Percentiles rank a stretch among this genome's conserved stretches.
These are phyloP conservation scores for Nerophis ophidion DNA, from an alignment of 2,113 vertebrate species.

Conservation along the genomic window DNA sequence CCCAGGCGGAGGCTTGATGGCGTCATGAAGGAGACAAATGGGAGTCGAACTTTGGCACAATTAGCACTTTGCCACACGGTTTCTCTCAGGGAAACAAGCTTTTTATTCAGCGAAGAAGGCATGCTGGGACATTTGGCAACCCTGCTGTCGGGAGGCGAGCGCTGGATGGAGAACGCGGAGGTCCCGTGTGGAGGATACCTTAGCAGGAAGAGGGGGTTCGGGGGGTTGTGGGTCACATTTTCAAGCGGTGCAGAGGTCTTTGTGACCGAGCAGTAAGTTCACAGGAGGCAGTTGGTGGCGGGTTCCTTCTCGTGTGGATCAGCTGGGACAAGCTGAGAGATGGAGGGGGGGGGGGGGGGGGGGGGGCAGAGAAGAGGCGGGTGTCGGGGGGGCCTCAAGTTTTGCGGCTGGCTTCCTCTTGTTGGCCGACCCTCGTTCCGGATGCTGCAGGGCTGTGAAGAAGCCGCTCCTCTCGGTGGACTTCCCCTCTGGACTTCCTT, in stretches of 20 bases:
- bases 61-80: constrained; percentile 60
- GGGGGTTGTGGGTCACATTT: constrained; percentile 27
- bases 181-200: too few species aligned
- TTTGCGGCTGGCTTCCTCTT: constrained; percentile 13
- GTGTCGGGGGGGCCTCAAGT: constrained; percentile 33
- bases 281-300: constrained; percentile 16
- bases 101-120: constrained; percentile 47
- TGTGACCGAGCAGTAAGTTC: constrained; percentile 8
- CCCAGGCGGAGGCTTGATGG: constrained; percentile 54
- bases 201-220: too few species aligned
- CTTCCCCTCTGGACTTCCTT: constrained; percentile 41
- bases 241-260: constrained; percentile 2
- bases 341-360: constrained; percentile 39
- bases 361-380: constrained; percentile 25
- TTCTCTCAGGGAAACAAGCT: constrained; percentile 36
- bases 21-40: constrained; percentile 48
- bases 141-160: too few species aligned
- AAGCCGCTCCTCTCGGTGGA: constrained; percentile 37
- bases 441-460: constrained; percentile 21
- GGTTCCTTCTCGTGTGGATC: constrained; percentile 16
- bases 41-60: constrained; percentile 52
- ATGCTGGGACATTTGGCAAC: constrained; percentile 20
- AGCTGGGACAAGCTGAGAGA: constrained; percentile 16
- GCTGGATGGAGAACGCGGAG: constrained; percentile 19
- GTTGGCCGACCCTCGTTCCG: constrained; percentile 15